Conservation (phyloP, 2,888 invertebrate genomes). For the Apamea anceps region DNA sequence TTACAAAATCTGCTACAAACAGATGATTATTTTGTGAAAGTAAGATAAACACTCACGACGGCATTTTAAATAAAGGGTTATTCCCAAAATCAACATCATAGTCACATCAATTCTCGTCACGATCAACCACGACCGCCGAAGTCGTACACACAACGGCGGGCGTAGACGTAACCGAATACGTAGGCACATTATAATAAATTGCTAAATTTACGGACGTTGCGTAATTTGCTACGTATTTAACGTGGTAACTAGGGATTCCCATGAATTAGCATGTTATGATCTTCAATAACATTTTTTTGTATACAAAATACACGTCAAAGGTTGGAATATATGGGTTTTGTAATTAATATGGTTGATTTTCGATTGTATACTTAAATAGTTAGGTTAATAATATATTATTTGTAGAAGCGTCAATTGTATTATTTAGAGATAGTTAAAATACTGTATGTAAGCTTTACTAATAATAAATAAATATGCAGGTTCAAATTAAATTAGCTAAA, state of each 20-base stretch:
- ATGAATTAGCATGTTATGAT: neutral
- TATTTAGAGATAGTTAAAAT: neutral
- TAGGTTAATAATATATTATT: neutral
- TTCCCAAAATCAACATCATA: slow-evolving; percentile 12
- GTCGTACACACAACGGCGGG: neutral
- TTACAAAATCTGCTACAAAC: slow-evolving; percentile 8
- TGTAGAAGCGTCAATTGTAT: neutral
- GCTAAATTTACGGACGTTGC: too few relatives aligned
- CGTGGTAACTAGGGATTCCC: neutral
- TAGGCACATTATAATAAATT: too few relatives aligned
- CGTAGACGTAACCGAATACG: too few relatives aligned
- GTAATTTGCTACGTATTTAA: too few relatives aligned
- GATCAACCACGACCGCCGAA: neutral
- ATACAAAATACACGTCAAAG: neutral
- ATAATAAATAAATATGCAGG: neutral
- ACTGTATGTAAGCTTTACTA: neutral
- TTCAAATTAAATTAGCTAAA: too few relatives aligned
- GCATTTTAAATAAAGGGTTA: neutral
- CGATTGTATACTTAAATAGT: too few relatives aligned
- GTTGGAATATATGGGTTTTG: neutral
- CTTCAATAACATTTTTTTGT: slow-evolving; percentile 3
- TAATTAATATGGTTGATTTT: too few relatives aligned
- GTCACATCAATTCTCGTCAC: slow-evolving; percentile 11
- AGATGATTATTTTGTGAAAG: slow-evolving; percentile 32
- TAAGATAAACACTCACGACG: slow-evolving; percentile 15